Base-by-base conservation (phyloP, 2,888 invertebrate species). In the Enchytraeus crypticus region DNA sequence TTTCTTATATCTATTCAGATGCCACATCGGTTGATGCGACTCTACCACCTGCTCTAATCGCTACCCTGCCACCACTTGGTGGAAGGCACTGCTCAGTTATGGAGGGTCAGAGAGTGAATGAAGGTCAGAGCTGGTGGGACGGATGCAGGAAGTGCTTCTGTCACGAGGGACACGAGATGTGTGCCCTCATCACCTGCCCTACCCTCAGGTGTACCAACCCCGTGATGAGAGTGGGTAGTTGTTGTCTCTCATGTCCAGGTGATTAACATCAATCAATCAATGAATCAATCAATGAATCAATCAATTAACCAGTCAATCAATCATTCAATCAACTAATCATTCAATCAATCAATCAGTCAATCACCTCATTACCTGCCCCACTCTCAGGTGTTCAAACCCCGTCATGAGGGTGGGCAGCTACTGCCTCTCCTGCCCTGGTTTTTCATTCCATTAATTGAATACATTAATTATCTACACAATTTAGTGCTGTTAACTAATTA, bases 61-160 rank as follows among this genome's bases (percentile, higher is more conserved):
- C 11, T 5, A 27, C 43, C 29, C n/a, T n/a, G n/a, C n/a, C n/a
- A n/a, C 54, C 43, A 11, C 29, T 47, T 5, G 43, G 27, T n/a
- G 63, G 61, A 5, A 55, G 59, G 53, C 59, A 65, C n/a, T 73
- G 73, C 60, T 51, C 73, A 65, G 70, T 73, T 2, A 23, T 57
- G 45, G 62, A 66, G 27, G 72, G 72, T 5, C 62, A 60, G 8
- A 51, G 64, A 1, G 70, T 78, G 61, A 79, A 80, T 60, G 79
- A 81, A 54, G 83, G 82, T 8, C 82, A 83, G 67, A 76, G 78
- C 65, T 83, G 83, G 83, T 78, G 79, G 66, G 83, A 83, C 69
- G 82, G 82, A 0, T 83, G 83, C 69, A 75, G 82, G 18, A 76
- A 79, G 51, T 83, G 83, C 69, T 81, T 80, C 72, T 83, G 83